Percentiles rank a stretch among this genome's conserved stretches.
Conservation (phyloP, 1,140 invertebrate genomes). For the Bombus haemorrhoidalis region DNA sequence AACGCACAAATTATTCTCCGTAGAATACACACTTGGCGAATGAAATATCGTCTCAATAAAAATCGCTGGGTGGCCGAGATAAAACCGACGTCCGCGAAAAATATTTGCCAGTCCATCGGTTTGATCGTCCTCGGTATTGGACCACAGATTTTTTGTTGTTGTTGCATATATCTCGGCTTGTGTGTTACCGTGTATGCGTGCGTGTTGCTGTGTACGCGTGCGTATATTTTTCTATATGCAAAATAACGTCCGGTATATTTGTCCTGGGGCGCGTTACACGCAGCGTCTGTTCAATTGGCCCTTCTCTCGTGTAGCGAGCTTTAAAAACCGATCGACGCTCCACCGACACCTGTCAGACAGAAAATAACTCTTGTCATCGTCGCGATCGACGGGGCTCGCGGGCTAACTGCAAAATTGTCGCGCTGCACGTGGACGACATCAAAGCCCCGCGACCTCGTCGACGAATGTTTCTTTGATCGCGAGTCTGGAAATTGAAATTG, state of each 20-base stretch:
- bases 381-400: conserved; percentile 54
- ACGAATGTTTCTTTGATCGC: conserved; percentile 31
- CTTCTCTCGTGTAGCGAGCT: conserved; percentile 53
- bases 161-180: background rate
- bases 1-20: background rate
- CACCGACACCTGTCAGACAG: conserved; percentile 67
- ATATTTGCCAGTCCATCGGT: conserved; percentile 32
- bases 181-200: no score
- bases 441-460: conserved; percentile 15
- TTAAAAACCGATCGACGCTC: conserved; percentile 53
- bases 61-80: background rate
- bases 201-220: no score
- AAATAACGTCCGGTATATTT: conserved; percentile 52
- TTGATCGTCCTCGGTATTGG: conserved; percentile 15
- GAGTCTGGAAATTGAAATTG: background rate
- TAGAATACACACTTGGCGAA: background rate
- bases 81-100: conserved; percentile 15
- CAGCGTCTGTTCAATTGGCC: conserved; percentile 59
- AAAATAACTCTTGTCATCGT: conserved; percentile 67
- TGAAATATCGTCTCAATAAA: background rate
- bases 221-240: conserved; percentile 46
- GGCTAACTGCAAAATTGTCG: conserved; percentile 37
- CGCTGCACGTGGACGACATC: background rate
- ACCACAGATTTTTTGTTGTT: conserved; percentile 6
- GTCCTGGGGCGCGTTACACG: conserved; percentile 45